phyloP scores from a whole-genome alignment of 2,797 vertebrate genomes.

The Poeciliopsis presidionis region DNA sequence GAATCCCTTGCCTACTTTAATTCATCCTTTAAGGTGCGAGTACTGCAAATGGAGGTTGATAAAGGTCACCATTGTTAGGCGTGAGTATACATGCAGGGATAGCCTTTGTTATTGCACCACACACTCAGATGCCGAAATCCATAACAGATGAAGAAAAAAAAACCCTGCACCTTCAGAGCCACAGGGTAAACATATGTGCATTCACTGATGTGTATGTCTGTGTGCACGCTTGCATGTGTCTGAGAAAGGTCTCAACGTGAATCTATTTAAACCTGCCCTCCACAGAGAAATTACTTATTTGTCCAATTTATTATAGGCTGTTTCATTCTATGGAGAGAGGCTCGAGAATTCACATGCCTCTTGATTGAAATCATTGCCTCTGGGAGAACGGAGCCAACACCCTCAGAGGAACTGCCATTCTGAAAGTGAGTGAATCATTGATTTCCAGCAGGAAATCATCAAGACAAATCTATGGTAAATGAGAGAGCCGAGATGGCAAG shows the following conservation, averaged over 20 bases:
- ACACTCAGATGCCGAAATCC: slow-evolving; percentile 13
- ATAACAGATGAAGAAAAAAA: slow-evolving; percentile 19
- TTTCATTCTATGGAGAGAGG: slow-evolving; percentile 64
- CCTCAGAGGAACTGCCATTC: slow-evolving; percentile 58
- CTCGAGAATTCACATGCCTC: slow-evolving; percentile 63
- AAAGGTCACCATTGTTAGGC: slow-evolving; percentile 67
- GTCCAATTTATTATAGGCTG: slow-evolving; percentile 74
- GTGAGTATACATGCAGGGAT: slow-evolving; percentile 38
- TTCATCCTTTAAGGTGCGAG: slow-evolving; percentile 39
- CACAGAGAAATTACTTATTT: slow-evolving; percentile 78
- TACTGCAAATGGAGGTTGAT: slow-evolving; percentile 48
- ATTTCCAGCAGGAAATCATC: slow-evolving; percentile 81
- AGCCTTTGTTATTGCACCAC: slow-evolving; percentile 40
- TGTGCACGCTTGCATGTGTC: slow-evolving; percentile 21
- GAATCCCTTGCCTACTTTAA: slow-evolving; percentile 1
- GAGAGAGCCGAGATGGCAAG: slow-evolving; percentile 71
- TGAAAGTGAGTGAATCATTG: slow-evolving; percentile 73
- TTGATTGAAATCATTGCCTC: slow-evolving; percentile 78
- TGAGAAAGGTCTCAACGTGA: slow-evolving; percentile 50
- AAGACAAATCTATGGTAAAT: slow-evolving; percentile 78
- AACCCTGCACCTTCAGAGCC: slow-evolving; percentile 21
- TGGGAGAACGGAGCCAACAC: slow-evolving; percentile 58
- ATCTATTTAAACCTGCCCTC: slow-evolving; percentile 76
- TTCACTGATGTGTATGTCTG: slow-evolving; percentile 13
- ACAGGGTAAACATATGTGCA: slow-evolving; percentile 5